Evolutionary conservation across 2,888 invertebrate species (phyloP).

Genomic region (Gasteruption jaculator): DNA sequence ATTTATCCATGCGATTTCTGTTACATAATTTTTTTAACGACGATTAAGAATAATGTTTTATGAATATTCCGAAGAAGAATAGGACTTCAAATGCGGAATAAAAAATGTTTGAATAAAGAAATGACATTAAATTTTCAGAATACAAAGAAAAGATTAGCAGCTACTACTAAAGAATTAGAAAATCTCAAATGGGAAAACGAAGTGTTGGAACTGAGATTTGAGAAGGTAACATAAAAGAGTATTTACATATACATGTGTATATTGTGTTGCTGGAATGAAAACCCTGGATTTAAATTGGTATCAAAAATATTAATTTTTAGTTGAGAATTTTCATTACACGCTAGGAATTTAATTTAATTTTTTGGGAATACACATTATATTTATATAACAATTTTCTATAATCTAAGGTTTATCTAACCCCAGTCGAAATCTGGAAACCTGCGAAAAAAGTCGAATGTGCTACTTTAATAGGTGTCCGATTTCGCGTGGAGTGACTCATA

Average conservation of each 20-base stretch:
- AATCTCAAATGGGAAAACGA: slow-evolving; percentile 63
- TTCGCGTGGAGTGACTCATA: too few relatives aligned
- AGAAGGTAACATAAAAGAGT: slow-evolving; percentile 54
- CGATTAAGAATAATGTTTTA: not conserved
- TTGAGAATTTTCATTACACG: too few relatives aligned
- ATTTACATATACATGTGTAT: not conserved
- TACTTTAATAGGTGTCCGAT: too few relatives aligned
- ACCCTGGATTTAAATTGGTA: too few relatives aligned
- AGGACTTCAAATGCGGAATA: not conserved
- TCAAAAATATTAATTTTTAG: too few relatives aligned
- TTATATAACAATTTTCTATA: too few relatives aligned
- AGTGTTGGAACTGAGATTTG: slow-evolving; percentile 72
- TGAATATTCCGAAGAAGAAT: not conserved
- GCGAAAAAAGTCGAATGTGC: too few relatives aligned
- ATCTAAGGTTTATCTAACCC: too few relatives aligned
- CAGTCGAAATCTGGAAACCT: too few relatives aligned
- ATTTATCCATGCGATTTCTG: too few relatives aligned
- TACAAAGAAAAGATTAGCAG: slow-evolving; percentile 54
- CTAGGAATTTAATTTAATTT: too few relatives aligned
- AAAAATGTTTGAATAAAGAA: slow-evolving; percentile 4
- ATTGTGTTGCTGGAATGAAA: not conserved
- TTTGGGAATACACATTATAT: too few relatives aligned
- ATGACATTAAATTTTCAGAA: slow-evolving; percentile 48
- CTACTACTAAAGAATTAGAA: slow-evolving; percentile 57
- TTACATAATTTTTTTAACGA: slow-evolving; percentile 3